Evolutionary conservation across 35 echinoderm and acorn worm genomes (phyloP), one percentile per base, ranked within the genome.

Genomic region (Ptychodera flava): DNA sequence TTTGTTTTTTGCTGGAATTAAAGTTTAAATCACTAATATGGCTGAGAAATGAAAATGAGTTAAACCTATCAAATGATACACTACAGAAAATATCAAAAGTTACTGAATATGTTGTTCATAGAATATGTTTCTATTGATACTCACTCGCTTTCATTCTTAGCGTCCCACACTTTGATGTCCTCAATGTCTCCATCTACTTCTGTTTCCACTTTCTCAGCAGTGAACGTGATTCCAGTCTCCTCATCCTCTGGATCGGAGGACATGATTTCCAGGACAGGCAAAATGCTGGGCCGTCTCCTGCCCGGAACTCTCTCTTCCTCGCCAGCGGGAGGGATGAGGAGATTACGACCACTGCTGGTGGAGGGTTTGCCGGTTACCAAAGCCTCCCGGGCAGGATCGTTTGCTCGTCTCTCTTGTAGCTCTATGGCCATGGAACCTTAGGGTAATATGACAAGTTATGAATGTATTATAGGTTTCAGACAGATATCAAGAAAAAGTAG

Each of bases 221-320:
- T 90, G 0, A 99, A 88, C 0, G 90, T 87, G 52, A 91, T 94
- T 0, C 92, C 90, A 0, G 90, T 35, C 83, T 94, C 92, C 35
- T 92, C 90, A n/a, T 99, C 93, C 33, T 99, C 96, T 1, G 94
- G 94, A 52, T 97, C 94, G 28, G 96, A 94, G 0, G 93, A 94
- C 90, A 99, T 99, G 28, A 90, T 91, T 81, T 99, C 96, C 76
- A 89, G 86, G 12, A 99, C 96, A 0, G 96, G 96, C 96, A 99
- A 92, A 88, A 99, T 99, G 34, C 92, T 94, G 16, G 96, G 90
- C 31, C 96, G 84, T 36, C 85, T 85, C 22, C 88, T 84, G 34
- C 88, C 81, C 28, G 80, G 34, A 30, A 31, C 31, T 31, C 28
- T 31, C 79, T 76, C 80, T 1, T 85, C 83, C 15, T 83, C 79